Conservation (phyloP, 2,113 vertebrate genomes). For the Psilopsiagon aymara region DNA sequence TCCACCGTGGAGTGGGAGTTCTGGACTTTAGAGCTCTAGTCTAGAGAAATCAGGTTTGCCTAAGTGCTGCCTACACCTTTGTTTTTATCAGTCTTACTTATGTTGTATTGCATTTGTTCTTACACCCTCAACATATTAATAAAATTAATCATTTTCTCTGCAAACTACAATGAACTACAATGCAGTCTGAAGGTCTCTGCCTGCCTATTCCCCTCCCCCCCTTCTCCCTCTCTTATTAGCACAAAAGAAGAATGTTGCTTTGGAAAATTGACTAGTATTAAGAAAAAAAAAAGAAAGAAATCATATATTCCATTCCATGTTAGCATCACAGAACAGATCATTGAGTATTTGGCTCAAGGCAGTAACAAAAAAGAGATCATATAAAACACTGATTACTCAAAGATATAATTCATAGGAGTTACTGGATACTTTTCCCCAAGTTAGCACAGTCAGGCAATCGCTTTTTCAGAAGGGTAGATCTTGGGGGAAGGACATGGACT, state of each 20-base stretch:
- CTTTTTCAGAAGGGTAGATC: background rate
- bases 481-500: constrained; percentile 22
- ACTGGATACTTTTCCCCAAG: background rate
- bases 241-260: background rate
- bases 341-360: background rate
- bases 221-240: background rate
- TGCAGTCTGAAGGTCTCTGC: background rate
- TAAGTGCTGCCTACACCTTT: background rate
- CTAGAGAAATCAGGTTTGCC: background rate
- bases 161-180: background rate
- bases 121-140: background rate
- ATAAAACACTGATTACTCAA: background rate
- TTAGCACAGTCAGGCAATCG: background rate
- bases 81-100: background rate
- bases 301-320: background rate
- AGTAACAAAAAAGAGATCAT: background rate
- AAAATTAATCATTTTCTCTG: background rate
- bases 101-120: background rate
- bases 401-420: background rate
- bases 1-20: background rate
- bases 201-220: background rate
- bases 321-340: background rate
- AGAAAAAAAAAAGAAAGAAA: background rate
- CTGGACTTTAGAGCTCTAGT: background rate
- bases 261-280: background rate